Conservation (phyloP, 2,888 invertebrate genomes). For the Bembecia ichneumoniformis region DNA sequence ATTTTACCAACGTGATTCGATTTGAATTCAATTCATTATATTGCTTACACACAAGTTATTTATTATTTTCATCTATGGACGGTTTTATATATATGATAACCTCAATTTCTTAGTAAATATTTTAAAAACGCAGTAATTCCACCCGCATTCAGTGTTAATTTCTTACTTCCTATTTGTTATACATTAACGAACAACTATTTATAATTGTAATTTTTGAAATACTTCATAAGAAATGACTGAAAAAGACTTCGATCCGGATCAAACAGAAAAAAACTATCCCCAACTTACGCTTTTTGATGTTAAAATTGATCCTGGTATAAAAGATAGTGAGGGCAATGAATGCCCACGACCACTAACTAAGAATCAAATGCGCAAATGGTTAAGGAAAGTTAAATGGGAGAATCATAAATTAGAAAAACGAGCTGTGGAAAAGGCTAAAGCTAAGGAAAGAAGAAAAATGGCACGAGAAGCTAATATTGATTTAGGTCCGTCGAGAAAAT, state of each 20-base stretch:
- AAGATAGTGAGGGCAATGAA: slow-evolving; percentile 56
- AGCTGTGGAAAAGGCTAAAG: slow-evolving; percentile 78
- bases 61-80: no score
- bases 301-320: slow-evolving; percentile 55
- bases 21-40: no score
- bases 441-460: slow-evolving; percentile 78
- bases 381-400: slow-evolving; percentile 82
- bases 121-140: no score
- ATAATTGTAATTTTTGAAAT: no score
- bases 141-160: no score
- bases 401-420: slow-evolving; percentile 79
- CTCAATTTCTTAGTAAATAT: no score
- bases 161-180: no score
- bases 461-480: slow-evolving; percentile 81
- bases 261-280: slow-evolving; percentile 24
- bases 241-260: background rate
- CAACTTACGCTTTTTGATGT: slow-evolving; percentile 55
- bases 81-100: no score
- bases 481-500: slow-evolving; percentile 84
- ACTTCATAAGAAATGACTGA: background rate
- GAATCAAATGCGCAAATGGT: slow-evolving; percentile 77
- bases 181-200: no score
- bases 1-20: no score
- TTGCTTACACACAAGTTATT: no score
- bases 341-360: slow-evolving; percentile 69